phyloP scores from a whole-genome alignment of 2,888 invertebrate genomes.

The Eupithecia inturbata region DNA sequence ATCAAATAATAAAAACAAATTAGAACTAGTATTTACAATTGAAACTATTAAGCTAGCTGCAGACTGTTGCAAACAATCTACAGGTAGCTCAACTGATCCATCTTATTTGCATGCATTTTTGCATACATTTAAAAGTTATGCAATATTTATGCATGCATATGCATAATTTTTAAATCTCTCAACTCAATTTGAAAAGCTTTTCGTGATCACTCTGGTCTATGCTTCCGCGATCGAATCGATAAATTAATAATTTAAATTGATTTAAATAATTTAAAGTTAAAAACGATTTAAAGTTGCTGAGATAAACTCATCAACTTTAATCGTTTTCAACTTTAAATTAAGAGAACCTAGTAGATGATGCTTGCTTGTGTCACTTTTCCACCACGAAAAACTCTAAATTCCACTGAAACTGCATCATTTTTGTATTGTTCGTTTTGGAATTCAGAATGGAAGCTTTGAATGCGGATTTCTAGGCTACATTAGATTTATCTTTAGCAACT shows the following conservation, averaged over 20 bases:
- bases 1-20: too few species aligned
- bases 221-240: background rate
- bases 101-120: background rate
- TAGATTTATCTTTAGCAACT: constrained; percentile 11
- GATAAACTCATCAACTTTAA: too few species aligned
- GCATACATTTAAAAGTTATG: background rate
- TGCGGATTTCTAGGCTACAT: background rate
- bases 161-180: background rate
- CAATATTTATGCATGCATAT: too few species aligned
- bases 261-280: too few species aligned
- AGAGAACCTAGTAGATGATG: background rate
- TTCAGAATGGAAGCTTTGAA: background rate
- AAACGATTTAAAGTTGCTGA: background rate
- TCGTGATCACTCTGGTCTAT: background rate
- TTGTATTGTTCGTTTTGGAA: background rate
- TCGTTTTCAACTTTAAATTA: too few species aligned
- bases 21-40: too few species aligned
- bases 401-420: background rate
- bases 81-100: too few species aligned
- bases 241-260: too few species aligned
- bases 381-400: background rate
- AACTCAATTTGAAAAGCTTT: background rate
- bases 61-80: too few species aligned
- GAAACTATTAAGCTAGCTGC: too few species aligned
- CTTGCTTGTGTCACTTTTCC: background rate